Evolutionary conservation across 2,113 vertebrate species (phyloP), one percentile per base, ranked within the genome.

Genomic region (Prietella phreatophila): DNA sequence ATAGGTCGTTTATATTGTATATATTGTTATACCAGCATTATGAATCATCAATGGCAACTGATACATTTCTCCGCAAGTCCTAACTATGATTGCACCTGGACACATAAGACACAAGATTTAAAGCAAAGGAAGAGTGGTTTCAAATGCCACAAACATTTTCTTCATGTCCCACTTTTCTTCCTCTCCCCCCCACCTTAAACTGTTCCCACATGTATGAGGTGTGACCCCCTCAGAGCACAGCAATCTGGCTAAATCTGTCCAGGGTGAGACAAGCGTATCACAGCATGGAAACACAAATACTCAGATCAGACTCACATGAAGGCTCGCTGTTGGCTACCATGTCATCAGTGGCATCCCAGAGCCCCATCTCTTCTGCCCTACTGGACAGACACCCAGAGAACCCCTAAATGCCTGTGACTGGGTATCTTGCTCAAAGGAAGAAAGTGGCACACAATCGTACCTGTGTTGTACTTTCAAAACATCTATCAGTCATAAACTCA

Each of bases 251-350:
- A 96, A 94, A 92, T 93, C 86, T 89, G 94, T 93, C 92, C 93
- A 93, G 95, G 93, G 91, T 86, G 89, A 93, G 93, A 88, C 91
- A 95, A 96, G 94, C 95, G 93, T 95, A 96, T 93, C 95, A 94
- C 91, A 96, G 93, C 92, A 93, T 95, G 93, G 95, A 93, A 94
- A 96, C 95, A 97, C 96, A 96, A 96, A 96, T 95, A 95, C 95
- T 96, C 94, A 94, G 96, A 98, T 97, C 96, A 95, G 95, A 93
- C 94, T 94, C 95, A 97, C 96, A 96, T 96, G 95, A 97, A 95
- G 95, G 96, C 95, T 94, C 93, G 95, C 93, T 96, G 96, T 97
- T 96, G 96, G 96, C 96, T 96, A 97, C 96, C 96, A 93, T 97
- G 96, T 97, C 95, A 97, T 97, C 97, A 97, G 95, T 91, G 95